phyloP scores from a whole-genome alignment of 2,797 vertebrate species.

The Odontamblyopus rebecca region DNA sequence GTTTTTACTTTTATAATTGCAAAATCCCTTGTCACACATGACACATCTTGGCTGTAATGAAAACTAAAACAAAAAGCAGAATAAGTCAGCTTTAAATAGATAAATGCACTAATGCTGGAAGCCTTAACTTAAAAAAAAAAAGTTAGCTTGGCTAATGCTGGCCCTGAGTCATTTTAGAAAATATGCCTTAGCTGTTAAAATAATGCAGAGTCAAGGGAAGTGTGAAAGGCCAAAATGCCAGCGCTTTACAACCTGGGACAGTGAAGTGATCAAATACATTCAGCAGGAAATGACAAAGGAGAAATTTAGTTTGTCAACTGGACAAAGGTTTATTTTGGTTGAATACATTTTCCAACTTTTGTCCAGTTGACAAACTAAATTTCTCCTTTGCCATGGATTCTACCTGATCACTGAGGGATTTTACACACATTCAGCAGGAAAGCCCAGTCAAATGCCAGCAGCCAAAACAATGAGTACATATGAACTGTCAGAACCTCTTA shows the following conservation, averaged over 20 bases:
- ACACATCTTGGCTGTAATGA: too few relatives aligned
- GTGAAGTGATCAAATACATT: slow-evolving; percentile 62
- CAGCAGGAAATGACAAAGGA: slow-evolving; percentile 20
- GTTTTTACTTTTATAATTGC: neutral
- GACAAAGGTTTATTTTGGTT: too few relatives aligned
- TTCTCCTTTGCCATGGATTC: too few relatives aligned
- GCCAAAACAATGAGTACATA: slow-evolving; percentile 44
- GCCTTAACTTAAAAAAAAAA: neutral
- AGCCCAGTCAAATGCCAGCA: slow-evolving; percentile 33
- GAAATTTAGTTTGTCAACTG: too few relatives aligned
- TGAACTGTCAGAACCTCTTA: slow-evolving; percentile 36
- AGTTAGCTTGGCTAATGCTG: neutral
- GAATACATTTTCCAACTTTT: too few relatives aligned
- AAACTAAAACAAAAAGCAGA: neutral
- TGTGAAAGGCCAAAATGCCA: slow-evolving; percentile 51
- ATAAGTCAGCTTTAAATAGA: neutral
- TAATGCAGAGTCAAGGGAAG: slow-evolving; percentile 26
- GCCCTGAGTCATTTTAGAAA: neutral
- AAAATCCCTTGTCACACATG: neutral
- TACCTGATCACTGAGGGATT: too few relatives aligned
- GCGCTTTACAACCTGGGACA: slow-evolving; percentile 52
- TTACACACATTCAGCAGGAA: slow-evolving; percentile 25
- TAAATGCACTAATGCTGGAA: neutral
- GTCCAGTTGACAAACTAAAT: too few relatives aligned
- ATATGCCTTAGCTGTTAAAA: slow-evolving; percentile 39